These are phyloP conservation scores for Copidosoma floridanum DNA, from an alignment of 1,140 invertebrate genomes.

Conservation along the genomic window DNA sequence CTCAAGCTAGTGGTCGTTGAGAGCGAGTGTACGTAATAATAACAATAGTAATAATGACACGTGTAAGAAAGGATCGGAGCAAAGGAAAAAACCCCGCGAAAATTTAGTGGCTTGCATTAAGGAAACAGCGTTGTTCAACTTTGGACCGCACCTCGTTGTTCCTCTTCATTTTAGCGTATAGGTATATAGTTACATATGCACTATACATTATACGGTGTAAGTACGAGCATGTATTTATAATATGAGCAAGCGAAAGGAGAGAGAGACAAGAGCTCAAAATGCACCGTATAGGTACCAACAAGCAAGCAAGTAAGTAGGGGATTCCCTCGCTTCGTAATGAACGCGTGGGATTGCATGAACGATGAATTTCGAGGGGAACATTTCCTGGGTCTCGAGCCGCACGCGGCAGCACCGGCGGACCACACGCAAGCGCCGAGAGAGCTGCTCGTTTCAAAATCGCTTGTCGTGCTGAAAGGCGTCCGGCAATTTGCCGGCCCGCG, in stretches of 20 bases:
- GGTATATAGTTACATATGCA: too few relatives aligned
- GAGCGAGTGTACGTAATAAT: too few relatives aligned
- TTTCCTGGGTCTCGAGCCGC: conserved; percentile 18
- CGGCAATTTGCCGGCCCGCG: neutral
- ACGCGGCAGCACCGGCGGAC: neutral
- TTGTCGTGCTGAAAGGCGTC: conserved; percentile 1
- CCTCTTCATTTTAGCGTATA: conserved; percentile 10
- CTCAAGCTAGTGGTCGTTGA: conserved; percentile 22
- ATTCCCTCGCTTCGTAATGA: conserved; percentile 38
- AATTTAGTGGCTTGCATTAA: conserved; percentile 23
- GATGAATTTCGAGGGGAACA: conserved; percentile 45
- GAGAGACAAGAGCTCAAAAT: too few relatives aligned
- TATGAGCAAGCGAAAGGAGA: too few relatives aligned
- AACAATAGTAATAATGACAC: too few relatives aligned
- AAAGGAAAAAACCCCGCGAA: neutral
- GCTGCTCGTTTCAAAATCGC: too few relatives aligned
- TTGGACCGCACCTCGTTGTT: conserved; percentile 22
- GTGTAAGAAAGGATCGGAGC: neutral
- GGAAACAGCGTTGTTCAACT: conserved; percentile 12
- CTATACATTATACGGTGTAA: too few relatives aligned
- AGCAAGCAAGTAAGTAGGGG: conserved; percentile 4
- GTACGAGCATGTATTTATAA: too few relatives aligned
- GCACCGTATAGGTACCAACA: conserved; percentile 14
- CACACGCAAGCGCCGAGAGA: conserved; percentile 25
- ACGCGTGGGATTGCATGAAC: conserved; percentile 42